Conservation (phyloP, 2,113 vertebrate genomes). For the Lophochroa leadbeateri region DNA sequence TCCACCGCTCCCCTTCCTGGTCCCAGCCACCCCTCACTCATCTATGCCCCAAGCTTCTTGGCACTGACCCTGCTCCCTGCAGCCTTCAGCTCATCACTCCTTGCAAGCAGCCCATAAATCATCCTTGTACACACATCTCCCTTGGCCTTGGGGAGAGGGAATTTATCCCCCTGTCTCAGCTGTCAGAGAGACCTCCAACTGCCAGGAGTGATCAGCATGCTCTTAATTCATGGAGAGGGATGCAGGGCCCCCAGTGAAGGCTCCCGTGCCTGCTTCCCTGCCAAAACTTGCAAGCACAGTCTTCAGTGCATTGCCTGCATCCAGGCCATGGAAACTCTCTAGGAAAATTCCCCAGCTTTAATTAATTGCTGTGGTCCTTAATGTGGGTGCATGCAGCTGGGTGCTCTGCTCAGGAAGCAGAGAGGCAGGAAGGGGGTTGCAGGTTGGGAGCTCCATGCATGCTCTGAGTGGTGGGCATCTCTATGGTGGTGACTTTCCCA, state of each 20-base stretch:
- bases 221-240: background rate
- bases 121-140: background rate
- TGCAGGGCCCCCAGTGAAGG: background rate
- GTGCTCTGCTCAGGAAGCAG: background rate
- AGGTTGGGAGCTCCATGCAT: rapidly evolving
- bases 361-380: background rate
- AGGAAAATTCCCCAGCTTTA: background rate
- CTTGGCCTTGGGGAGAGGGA: background rate
- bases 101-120: background rate
- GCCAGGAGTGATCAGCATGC: background rate
- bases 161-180: background rate
- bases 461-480: rapidly evolving
- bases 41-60: background rate
- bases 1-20: rapidly evolving
- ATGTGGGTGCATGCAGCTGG: background rate
- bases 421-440: background rate
- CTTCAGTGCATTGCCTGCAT: background rate
- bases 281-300: background rate
- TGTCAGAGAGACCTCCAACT: background rate
- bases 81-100: background rate
- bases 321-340: background rate
- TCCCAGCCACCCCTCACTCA: background rate
- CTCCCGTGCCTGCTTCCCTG: background rate
- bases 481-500: background rate
- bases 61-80: background rate